Evolutionary conservation across 2,113 vertebrate species (phyloP).

Genomic region (Spermophilus dauricus): DNA sequence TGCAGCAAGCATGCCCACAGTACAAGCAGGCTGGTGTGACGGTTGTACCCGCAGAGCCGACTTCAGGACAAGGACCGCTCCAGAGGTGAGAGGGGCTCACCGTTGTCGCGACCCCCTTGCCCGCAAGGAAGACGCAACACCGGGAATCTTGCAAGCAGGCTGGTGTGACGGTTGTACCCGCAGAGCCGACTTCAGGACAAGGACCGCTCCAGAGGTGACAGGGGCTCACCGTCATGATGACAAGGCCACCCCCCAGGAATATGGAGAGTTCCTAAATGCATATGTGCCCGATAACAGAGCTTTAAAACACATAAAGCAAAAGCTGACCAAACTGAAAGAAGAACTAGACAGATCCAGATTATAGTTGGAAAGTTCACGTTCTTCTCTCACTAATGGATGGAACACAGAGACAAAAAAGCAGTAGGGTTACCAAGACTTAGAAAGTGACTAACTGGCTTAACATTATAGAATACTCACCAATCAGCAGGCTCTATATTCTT

Average conservation of each 20-base stretch:
- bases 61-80: background rate
- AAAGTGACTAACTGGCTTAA: background rate
- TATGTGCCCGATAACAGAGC: background rate
- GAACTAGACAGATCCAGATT: background rate
- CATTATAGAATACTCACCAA: background rate
- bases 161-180: fast-evolving
- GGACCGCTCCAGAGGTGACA: background rate
- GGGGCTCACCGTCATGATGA: background rate
- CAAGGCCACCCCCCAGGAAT: background rate
- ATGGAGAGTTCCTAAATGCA: background rate
- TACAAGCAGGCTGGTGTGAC: background rate
- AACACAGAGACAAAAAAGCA: background rate
- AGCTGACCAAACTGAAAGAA: background rate
- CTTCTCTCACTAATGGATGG: background rate
- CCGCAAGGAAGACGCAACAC: too few species aligned
- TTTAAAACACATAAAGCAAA: background rate
- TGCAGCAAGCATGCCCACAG: background rate
- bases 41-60: background rate
- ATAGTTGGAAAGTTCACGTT: background rate
- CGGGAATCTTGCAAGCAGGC: too few species aligned
- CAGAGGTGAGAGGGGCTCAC: background rate
- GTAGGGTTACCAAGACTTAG: background rate
- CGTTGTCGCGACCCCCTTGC: too few species aligned
- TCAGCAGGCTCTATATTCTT: background rate
- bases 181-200: background rate